Evolutionary conservation across 2,797 vertebrate species (phyloP), one percentile per base, ranked within the genome.

Genomic region (Chelidonichthys spinosus): DNA sequence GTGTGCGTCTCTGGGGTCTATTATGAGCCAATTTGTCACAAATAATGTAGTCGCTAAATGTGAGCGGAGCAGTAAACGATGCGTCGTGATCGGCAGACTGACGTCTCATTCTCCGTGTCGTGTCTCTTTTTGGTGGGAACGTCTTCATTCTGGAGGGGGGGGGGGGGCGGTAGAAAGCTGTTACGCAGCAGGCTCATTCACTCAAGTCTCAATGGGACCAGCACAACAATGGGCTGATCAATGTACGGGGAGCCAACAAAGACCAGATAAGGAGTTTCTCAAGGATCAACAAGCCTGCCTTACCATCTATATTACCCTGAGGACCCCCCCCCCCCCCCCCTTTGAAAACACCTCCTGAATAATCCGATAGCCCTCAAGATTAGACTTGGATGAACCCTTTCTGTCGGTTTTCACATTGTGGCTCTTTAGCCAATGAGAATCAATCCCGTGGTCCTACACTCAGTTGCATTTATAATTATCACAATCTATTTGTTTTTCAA

Each of bases 211-310:
- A 87, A 88, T 87, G 78, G 86, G 81, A 81, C 72, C n/a, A 70
- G 69, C 71, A 55, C 85, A 89, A 93, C 92, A 92, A 92, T 88
- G 78, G 77, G 9, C 9, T 79, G 83, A 90, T 89, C 89, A 85
- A 74, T 85, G 83, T 66, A 69, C 62, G 43, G 82, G 54, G 69
- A 11, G 44, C 74, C 77, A 79, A 90, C 89, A 90, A 87, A 88
- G 83, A 74, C 11, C 49, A 87, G 87, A 90, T 89, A 90, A 89
- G 84, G 84, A 76, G 61, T 81, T 86, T 75, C 82, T 89, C 64
- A 15, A 88, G 88, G 84, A 87, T 86, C 89, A 85, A 86, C 88
- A 81, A 76, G 77, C 61, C 76, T 36, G 50, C 73, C 72, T 69
- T 36, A 71, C 44, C 74, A 36, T 82, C 71, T 64, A 72, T 53